phyloP scores from a whole-genome alignment of 35 echinoderm and acorn worm species.

The Lytechinus pictus region DNA sequence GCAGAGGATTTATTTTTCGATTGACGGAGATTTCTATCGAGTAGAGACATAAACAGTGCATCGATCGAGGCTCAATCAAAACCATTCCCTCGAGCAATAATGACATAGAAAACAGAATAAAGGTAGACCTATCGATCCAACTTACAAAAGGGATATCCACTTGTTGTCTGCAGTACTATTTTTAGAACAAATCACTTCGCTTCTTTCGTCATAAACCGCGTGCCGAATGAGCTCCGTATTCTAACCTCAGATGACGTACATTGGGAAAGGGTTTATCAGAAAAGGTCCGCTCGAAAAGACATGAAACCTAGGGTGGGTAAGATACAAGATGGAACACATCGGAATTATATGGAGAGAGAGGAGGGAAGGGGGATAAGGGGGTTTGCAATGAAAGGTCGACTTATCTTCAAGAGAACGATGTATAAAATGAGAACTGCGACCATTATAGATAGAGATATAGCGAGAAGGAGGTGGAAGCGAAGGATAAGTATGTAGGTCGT shows the following conservation, averaged over 20 bases:
- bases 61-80: slow-evolving; percentile 3
- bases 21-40: background rate
- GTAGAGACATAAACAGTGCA: background rate
- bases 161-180: background rate
- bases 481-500: too few species aligned
- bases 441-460: too few species aligned
- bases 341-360: too few species aligned
- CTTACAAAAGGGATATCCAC: background rate
- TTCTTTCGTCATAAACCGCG: background rate
- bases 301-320: background rate
- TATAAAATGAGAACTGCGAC: too few species aligned
- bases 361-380: too few species aligned
- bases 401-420: too few species aligned
- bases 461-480: too few species aligned
- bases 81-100: background rate
- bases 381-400: too few species aligned
- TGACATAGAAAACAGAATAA: background rate
- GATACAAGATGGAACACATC: too few species aligned
- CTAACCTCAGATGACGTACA: background rate
- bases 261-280: background rate
- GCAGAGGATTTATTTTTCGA: background rate
- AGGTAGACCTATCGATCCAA: background rate
- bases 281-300: background rate
- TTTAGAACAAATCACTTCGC: background rate
- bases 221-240: background rate